A percentile compares a stretch with the other conserved stretches of the same genome.
These are phyloP conservation scores for Antheraea assamensis DNA, from an alignment of 2,888 invertebrate species.

Conservation along the genomic window DNA sequence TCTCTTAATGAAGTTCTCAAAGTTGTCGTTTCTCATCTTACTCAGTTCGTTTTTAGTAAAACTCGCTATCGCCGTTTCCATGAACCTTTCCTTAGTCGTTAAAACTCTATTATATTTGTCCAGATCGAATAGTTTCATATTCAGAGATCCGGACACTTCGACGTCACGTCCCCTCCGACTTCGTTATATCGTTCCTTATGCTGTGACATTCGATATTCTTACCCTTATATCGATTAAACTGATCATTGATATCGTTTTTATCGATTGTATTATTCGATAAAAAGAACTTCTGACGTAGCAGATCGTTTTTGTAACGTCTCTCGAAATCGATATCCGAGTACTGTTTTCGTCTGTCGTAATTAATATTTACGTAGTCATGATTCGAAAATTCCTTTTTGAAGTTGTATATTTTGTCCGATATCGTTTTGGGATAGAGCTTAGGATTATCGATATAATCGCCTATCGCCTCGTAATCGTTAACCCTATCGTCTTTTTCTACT, in stretches of 20 bases:
- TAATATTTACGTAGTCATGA: slow-evolving; percentile 64
- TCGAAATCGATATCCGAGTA: slow-evolving; percentile 44
- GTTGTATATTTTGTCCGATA: slow-evolving; percentile 67
- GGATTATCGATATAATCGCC: slow-evolving; percentile 39
- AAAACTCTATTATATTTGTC: slow-evolving; percentile 71
- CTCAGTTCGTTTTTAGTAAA: slow-evolving; percentile 67
- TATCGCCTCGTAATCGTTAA: slow-evolving; percentile 28
- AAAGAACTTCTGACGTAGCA: slow-evolving; percentile 68
- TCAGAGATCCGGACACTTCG: slow-evolving; percentile 67
- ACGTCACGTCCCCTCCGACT: slow-evolving; percentile 64
- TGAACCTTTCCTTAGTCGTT: slow-evolving; percentile 69
- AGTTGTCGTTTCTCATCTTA: slow-evolving; percentile 57
- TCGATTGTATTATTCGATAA: slow-evolving; percentile 46
- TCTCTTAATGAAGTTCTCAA: slow-evolving; percentile 73
- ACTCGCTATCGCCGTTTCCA: slow-evolving; percentile 66
- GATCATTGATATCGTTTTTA: slow-evolving; percentile 66
- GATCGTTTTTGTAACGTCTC: slow-evolving; percentile 62
- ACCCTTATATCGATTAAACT: slow-evolving; percentile 57
- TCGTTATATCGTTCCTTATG: slow-evolving; percentile 68
- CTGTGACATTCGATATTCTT: slow-evolving; percentile 76
- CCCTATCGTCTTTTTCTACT: slow-evolving; percentile 16
- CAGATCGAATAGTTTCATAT: slow-evolving; percentile 70
- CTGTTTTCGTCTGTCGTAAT: slow-evolving; percentile 22
- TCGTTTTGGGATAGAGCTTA: slow-evolving; percentile 61
- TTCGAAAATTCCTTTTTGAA: slow-evolving; percentile 74